These are phyloP conservation scores for Chrysotoxum bicinctum DNA, from an alignment of 2,888 invertebrate genomes.

Conservation along the genomic window DNA sequence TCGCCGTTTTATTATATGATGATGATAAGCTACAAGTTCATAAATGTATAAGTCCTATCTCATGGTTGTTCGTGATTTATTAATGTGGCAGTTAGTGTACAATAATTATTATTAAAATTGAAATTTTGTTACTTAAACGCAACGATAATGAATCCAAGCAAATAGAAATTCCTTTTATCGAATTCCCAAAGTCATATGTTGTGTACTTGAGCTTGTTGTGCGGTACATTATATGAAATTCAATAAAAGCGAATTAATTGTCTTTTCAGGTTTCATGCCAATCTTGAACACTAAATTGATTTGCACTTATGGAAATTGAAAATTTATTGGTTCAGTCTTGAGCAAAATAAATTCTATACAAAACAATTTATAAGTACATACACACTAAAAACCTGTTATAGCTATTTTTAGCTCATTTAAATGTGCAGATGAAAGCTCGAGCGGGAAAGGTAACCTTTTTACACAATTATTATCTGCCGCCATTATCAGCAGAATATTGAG, in stretches of 20 bases:
- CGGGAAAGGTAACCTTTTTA: not conserved
- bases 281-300: conserved; percentile 43
- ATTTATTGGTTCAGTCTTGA: conserved; percentile 45
- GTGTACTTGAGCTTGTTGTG: too few relatives aligned
- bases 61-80: too few relatives aligned
- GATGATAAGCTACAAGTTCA: too few relatives aligned
- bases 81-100: too few relatives aligned
- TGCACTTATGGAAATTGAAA: conserved; percentile 66
- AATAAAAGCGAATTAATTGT: conserved; percentile 8
- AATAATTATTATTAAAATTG: too few relatives aligned
- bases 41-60: too few relatives aligned
- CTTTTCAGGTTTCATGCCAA: not conserved
- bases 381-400: not conserved
- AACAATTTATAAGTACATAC: not conserved
- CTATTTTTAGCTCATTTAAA: not conserved
- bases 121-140: too few relatives aligned
- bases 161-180: too few relatives aligned
- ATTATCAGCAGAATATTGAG: conserved; percentile 52
- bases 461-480: conserved; percentile 44
- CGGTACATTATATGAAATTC: not conserved
- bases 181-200: too few relatives aligned
- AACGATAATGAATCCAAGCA: too few relatives aligned
- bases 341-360: not conserved
- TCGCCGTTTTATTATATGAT: too few relatives aligned
- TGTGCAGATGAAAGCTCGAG: not conserved